Evolutionary conservation across 1,140 invertebrate species (phyloP).

Genomic region (Mercenaria mercenaria): DNA sequence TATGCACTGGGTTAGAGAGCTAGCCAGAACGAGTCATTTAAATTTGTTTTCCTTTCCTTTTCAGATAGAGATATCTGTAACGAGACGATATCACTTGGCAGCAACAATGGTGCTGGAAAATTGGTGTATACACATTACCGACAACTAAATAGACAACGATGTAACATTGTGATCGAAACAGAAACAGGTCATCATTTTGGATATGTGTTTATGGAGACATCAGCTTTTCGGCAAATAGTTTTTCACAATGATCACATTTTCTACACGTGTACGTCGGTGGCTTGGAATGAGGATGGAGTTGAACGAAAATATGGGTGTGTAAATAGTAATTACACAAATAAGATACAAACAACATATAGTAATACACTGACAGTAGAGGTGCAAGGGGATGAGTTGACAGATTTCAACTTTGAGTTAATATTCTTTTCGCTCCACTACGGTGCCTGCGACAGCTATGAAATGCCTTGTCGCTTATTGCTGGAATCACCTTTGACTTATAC

Average conservation of each 20-base stretch:
- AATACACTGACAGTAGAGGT: slow-evolving; percentile 7
- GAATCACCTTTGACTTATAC: background rate
- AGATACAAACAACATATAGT: background rate
- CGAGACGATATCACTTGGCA: background rate
- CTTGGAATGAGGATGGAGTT: background rate
- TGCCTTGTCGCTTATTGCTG: background rate
- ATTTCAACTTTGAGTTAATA: background rate
- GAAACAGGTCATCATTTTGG: background rate
- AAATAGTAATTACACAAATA: background rate
- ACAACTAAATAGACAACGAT: background rate
- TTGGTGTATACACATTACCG: background rate
- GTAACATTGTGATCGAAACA: slow-evolving; percentile 8
- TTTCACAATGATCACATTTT: background rate
- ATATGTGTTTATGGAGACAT: background rate
- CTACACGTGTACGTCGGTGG: background rate
- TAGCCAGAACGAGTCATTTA: no score
- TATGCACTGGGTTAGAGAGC: no score
- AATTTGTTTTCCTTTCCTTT: no score
- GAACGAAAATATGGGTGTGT: background rate
- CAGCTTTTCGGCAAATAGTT: background rate
- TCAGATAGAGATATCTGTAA: background rate
- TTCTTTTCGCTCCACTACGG: background rate
- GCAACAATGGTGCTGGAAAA: background rate
- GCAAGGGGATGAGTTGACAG: background rate
- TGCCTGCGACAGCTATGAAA: background rate